Base-by-base conservation (phyloP, 2,113 vertebrate genomes). In the Ariopsis seemanni region DNA sequence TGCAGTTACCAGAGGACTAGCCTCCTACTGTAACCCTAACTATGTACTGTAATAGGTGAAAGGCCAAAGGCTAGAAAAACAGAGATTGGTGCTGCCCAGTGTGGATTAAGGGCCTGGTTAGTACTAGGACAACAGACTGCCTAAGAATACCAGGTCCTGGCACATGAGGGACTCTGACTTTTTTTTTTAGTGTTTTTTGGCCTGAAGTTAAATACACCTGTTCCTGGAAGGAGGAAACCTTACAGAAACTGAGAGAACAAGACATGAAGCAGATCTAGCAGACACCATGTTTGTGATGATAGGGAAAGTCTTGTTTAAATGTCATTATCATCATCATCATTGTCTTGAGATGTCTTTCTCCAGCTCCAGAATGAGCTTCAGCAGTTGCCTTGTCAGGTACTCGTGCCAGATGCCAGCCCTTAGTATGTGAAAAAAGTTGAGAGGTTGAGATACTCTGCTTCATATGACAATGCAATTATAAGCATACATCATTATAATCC, bases 181-280 rank as follows among this genome's bases (percentile, higher is more conserved):
- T 42, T 42, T 42, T 42, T 42, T 42, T 42, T 2, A 42, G 34
- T 42, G 34, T 42, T 42, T 3, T 42, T 42, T 42, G 34, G 34
- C 34, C 34, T 42, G 34, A 42, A 42, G 34, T 42, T 42, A 42
- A 42, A 42, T 42, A 3, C 34, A 3, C 34, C 34, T 42, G 34
- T 42, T 42, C 34, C 34, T 42, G 34, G 34, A 42, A 42, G 34
- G 34, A 42, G 34, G 34, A 42, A 42, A 42, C 34, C 34, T 42
- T 42, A 42, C 34, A 88, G 88, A 90, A 78, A 89, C 89, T 88
- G 85, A 74, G 30, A 87, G 42, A 50, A 11, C 53, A 34, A 6
- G 18, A 55, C 52, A 83, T n/a, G 10, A 86, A 25, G 11, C 25
- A 89, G 89, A 10, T 78, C 42, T 48, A 83, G n/a, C 62, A 83